Evolutionary conservation across 2,888 invertebrate genomes (phyloP).

Genomic region (Phengaris alcon): DNA sequence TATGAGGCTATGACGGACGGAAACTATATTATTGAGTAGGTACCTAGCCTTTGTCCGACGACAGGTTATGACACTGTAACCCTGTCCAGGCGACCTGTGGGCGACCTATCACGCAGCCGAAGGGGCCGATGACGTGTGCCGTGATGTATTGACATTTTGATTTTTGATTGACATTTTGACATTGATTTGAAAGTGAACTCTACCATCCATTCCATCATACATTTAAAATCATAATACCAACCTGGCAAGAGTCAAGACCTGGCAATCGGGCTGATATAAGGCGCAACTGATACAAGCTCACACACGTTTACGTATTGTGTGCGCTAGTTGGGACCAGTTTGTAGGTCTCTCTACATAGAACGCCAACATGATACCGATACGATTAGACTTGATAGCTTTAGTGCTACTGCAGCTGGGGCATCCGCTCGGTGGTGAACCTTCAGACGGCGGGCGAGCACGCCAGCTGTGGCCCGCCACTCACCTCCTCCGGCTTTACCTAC

Average conservation of each 20-base stretch:
- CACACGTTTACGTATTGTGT: too few relatives aligned
- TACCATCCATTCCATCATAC: background rate
- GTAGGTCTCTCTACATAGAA: too few relatives aligned
- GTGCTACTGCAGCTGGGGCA: constrained; percentile 81
- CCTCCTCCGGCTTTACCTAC: constrained; percentile 90
- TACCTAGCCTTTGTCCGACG: background rate
- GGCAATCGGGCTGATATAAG: too few relatives aligned
- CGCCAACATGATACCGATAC: too few relatives aligned
- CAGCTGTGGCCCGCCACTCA: constrained; percentile 89
- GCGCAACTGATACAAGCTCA: too few relatives aligned
- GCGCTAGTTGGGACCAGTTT: too few relatives aligned
- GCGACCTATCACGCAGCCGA: background rate
- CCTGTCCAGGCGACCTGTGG: background rate
- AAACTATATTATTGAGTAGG: background rate
- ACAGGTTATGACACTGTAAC: background rate
- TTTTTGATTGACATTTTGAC: background rate
- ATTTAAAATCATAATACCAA: background rate
- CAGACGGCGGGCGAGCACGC: constrained; percentile 92
- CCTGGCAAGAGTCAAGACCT: background rate
- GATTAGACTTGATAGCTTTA: background rate
- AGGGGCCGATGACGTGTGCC: background rate
- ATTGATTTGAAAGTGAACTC: background rate
- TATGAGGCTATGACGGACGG: background rate
- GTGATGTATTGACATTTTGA: background rate
- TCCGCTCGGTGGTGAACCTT: constrained; percentile 90